phyloP scores from a whole-genome alignment of 2,113 vertebrate species.

The Hemibagrus wyckioides region DNA sequence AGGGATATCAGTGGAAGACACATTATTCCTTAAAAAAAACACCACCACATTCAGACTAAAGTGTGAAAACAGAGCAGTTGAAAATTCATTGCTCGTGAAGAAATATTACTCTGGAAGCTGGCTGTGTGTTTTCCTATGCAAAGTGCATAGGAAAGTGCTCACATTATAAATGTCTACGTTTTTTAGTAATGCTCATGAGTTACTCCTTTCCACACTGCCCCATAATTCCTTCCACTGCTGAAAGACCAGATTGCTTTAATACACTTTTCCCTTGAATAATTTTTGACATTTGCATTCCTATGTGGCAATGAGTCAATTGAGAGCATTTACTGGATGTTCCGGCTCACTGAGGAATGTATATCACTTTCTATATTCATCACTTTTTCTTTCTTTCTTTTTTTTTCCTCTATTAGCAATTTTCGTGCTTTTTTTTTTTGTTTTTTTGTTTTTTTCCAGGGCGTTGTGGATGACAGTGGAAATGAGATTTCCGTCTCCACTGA shows the following conservation, averaged over 20 bases:
- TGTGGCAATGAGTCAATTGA: background rate
- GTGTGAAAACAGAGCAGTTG: background rate
- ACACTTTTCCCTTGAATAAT: background rate
- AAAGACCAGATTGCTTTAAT: background rate
- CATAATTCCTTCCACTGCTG: background rate
- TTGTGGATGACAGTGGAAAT: slow-evolving; percentile 11
- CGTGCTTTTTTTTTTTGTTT: background rate
- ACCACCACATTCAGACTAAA: background rate
- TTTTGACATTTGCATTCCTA: background rate
- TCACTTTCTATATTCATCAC: background rate
- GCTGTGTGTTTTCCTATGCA: background rate
- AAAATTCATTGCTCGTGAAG: background rate
- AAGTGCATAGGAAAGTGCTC: background rate
- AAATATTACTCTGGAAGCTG: background rate
- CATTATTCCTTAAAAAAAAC: background rate
- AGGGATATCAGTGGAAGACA: background rate
- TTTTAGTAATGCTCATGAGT: background rate
- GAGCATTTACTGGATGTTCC: background rate
- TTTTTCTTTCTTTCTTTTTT: background rate
- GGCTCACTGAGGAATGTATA: background rate
- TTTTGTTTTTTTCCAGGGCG: background rate
- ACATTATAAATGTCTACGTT: background rate
- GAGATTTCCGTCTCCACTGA: background rate
- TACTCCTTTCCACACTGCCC: background rate
- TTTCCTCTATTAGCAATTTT: background rate